Evolutionary conservation across 2,113 vertebrate species (phyloP).

Genomic region (Falcunculus frontatus): DNA sequence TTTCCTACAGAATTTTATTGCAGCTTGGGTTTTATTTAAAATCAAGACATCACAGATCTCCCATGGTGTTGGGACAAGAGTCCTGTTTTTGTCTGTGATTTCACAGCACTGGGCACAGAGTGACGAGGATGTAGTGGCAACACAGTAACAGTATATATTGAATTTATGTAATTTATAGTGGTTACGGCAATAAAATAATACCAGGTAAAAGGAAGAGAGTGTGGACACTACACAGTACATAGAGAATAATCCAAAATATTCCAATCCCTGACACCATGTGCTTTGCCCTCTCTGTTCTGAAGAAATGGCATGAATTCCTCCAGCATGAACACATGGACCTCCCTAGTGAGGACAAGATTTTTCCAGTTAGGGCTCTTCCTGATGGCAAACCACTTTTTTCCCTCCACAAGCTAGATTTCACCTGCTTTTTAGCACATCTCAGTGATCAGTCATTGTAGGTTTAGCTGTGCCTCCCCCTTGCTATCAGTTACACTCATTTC

Average conservation of each 20-base stretch:
- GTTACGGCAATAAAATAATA: neutral
- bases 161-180: neutral
- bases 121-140: neutral
- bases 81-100: neutral
- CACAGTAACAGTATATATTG: neutral
- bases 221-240: no score
- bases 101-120: no score
- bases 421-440: neutral
- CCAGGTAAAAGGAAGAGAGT: neutral
- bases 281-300: neutral
- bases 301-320: neutral
- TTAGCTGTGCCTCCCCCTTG: neutral
- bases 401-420: neutral
- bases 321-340: accelerated
- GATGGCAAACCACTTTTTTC: neutral
- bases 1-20: neutral
- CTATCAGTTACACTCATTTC: neutral
- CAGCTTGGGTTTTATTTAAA: neutral
- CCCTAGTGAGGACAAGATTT: neutral
- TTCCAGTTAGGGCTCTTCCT: neutral
- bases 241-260: neutral
- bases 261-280: accelerated
- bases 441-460: neutral
- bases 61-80: neutral
- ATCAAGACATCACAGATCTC: neutral